phyloP scores from a whole-genome alignment of 2,888 invertebrate species.

The Tyria jacobaeae region DNA sequence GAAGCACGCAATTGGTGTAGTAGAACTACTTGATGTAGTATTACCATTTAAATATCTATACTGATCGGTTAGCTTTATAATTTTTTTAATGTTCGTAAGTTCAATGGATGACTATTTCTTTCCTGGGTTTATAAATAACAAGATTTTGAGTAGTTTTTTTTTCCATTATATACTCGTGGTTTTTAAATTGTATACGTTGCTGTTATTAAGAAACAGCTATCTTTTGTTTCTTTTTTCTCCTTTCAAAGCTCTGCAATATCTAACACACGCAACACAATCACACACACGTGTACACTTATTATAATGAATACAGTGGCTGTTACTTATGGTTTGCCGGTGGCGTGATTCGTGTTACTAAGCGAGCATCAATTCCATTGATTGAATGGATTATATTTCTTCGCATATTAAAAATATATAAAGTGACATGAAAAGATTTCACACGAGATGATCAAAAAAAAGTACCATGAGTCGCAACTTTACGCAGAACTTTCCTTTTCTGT shows the following conservation, averaged over 20 bases:
- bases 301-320: conserved; percentile 5
- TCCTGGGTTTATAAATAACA: too few relatives aligned
- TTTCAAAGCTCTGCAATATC: not conserved
- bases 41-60: too few relatives aligned
- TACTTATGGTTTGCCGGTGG: conserved; percentile 8
- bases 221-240: not conserved
- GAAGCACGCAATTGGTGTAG: too few relatives aligned
- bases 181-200: too few relatives aligned
- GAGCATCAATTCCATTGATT: conserved; percentile 26
- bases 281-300: not conserved
- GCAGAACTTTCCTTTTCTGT: conserved; percentile 77
- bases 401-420: conserved; percentile 55
- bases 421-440: conserved; percentile 68
- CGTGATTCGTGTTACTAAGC: not conserved
- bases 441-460: conserved; percentile 74
- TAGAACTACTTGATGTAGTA: too few relatives aligned
- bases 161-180: too few relatives aligned
- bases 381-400: conserved; percentile 31
- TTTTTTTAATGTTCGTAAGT: too few relatives aligned
- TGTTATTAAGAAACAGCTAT: too few relatives aligned
- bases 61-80: too few relatives aligned
- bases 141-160: too few relatives aligned
- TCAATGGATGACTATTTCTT: too few relatives aligned
- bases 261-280: too few relatives aligned
- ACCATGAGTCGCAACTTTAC: conserved; percentile 67